Conservation (phyloP, 2,888 invertebrate genomes). For the Phorcus lineatus region DNA sequence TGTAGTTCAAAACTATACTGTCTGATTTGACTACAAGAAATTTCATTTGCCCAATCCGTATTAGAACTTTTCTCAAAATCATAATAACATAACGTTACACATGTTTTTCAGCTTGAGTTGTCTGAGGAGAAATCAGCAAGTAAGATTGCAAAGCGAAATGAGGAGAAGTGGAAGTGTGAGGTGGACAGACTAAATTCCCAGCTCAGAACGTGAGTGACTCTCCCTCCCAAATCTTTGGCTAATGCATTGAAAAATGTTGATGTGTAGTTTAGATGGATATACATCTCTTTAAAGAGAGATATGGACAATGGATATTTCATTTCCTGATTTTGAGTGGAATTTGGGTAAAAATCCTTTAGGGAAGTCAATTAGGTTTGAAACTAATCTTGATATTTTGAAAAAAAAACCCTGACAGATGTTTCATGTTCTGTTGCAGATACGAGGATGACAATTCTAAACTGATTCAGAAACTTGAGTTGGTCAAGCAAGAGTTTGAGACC, state of each 20-base stretch:
- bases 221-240: too few relatives aligned
- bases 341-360: too few relatives aligned
- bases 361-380: not conserved
- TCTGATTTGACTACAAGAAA: too few relatives aligned
- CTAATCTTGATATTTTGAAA: not conserved
- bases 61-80: not conserved
- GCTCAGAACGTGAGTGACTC: constrained; percentile 34
- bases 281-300: too few relatives aligned
- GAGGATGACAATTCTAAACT: constrained; percentile 66
- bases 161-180: constrained; percentile 67
- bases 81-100: not conserved
- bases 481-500: constrained; percentile 63
- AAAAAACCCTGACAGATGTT: not conserved
- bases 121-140: constrained; percentile 68
- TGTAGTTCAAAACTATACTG: too few relatives aligned
- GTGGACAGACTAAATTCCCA: constrained; percentile 55
- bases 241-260: too few relatives aligned
- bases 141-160: constrained; percentile 67
- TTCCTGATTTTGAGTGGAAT: too few relatives aligned
- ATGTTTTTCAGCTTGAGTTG: constrained; percentile 60
- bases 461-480: constrained; percentile 56
- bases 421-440: constrained; percentile 43
- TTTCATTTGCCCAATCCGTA: too few relatives aligned
- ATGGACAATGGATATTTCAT: too few relatives aligned
- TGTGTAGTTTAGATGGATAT: too few relatives aligned